Evolutionary conservation across 2,113 vertebrate species (phyloP).

Genomic region (Centropus bengalensis): DNA sequence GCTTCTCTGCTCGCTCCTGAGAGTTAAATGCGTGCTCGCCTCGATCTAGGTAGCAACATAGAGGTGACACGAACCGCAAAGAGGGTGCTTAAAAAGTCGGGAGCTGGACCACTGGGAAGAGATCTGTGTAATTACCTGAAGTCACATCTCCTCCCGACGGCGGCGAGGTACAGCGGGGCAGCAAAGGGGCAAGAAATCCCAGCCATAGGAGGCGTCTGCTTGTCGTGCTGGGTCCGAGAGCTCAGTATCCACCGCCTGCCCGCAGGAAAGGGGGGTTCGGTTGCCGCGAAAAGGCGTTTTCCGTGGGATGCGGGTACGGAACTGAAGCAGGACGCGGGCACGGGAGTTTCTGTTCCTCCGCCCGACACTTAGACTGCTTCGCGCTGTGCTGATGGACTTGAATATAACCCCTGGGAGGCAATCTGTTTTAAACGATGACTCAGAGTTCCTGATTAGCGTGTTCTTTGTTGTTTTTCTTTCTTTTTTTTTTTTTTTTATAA

Average conservation of each 20-base stretch:
- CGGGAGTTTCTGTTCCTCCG: neutral
- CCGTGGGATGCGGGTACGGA: no score
- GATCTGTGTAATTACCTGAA: neutral
- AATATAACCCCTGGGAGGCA: neutral
- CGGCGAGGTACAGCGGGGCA: neutral
- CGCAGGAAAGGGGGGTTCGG: no score
- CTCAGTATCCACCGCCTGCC: neutral
- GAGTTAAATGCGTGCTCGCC: neutral
- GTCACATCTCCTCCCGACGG: neutral
- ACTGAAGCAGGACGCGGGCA: fast-evolving
- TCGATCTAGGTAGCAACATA: neutral
- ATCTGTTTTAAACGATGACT: neutral
- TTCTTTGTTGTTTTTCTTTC: no score
- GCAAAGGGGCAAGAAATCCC: neutral
- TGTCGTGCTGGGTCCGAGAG: neutral
- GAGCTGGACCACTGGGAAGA: neutral
- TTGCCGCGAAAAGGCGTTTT: neutral
- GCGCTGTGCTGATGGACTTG: fast-evolving
- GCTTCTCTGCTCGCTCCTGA: neutral
- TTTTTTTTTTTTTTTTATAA: no score
- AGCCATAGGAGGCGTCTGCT: neutral
- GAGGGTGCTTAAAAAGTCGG: neutral
- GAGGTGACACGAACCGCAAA: fast-evolving
- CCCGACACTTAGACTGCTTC: neutral
- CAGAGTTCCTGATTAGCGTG: neutral